These are phyloP conservation scores for Caenorhabditis sulstoni DNA, from an alignment of 2,888 invertebrate genomes.

Conservation along the genomic window DNA sequence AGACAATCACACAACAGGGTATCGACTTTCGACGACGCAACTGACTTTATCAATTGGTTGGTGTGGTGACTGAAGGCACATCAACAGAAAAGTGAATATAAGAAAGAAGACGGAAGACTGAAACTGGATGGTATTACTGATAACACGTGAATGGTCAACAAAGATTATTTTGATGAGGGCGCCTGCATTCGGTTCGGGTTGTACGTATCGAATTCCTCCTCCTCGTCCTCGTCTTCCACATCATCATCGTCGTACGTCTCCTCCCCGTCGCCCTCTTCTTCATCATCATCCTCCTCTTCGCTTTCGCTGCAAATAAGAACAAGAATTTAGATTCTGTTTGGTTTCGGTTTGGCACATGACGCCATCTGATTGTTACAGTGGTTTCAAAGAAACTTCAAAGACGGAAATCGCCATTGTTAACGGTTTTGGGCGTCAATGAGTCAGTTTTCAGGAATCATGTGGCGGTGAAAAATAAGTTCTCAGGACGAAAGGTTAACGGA, in stretches of 20 bases:
- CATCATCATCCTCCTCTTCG: slow-evolving; percentile 69
- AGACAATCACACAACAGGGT: slow-evolving; percentile 27
- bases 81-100: slow-evolving; percentile 36
- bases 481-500: background rate
- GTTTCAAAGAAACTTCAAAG: background rate
- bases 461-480: slow-evolving; percentile 7
- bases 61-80: slow-evolving; percentile 21
- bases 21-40: slow-evolving; percentile 55
- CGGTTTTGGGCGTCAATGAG: background rate
- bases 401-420: too few species aligned
- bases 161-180: slow-evolving; percentile 48
- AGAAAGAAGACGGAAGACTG: slow-evolving; percentile 14
- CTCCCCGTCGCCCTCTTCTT: slow-evolving; percentile 67
- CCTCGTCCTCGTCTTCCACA: slow-evolving; percentile 60
- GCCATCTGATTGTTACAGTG: background rate
- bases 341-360: slow-evolving; percentile 11
- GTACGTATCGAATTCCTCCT: slow-evolving; percentile 61
- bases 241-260: slow-evolving; percentile 63
- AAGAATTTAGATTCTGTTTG: slow-evolving; percentile 15
- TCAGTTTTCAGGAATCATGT: slow-evolving; percentile 9
- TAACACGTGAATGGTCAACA: slow-evolving; percentile 40
- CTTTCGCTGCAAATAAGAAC: slow-evolving; percentile 61
- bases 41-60: slow-evolving; percentile 42
- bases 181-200: slow-evolving; percentile 72
- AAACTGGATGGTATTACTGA: slow-evolving; percentile 33